A percentile compares a stretch with the other conserved stretches of the same genome.
These are phyloP conservation scores for Andrena fulva DNA, from an alignment of 2,888 invertebrate genomes.

Conservation along the genomic window DNA sequence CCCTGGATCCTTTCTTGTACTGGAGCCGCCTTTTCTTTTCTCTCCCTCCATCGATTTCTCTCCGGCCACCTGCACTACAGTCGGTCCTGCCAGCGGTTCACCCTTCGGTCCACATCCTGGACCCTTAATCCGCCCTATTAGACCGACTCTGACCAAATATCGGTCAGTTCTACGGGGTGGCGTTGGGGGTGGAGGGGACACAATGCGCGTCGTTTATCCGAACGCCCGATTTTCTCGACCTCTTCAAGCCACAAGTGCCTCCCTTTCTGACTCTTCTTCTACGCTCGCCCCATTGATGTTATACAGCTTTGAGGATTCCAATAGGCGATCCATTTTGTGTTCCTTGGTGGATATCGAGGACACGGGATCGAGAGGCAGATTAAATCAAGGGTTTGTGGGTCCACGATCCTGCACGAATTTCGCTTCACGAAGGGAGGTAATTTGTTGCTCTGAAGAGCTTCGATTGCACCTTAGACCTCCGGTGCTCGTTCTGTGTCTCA, in stretches of 20 bases:
- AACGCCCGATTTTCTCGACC: constrained; percentile 63
- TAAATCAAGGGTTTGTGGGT: constrained; percentile 13
- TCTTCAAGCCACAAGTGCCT: constrained; percentile 55
- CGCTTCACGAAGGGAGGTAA: not conserved
- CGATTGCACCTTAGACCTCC: not conserved
- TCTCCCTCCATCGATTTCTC: constrained; percentile 56
- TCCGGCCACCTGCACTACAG: constrained; percentile 49
- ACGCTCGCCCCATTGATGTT: constrained; percentile 31
- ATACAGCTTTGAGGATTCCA: constrained; percentile 37
- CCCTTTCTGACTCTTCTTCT: constrained; percentile 23
- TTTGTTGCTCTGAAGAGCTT: not conserved
- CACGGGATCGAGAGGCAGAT: constrained; percentile 31
- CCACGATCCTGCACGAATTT: constrained; percentile 25
- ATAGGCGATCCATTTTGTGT: constrained; percentile 19
- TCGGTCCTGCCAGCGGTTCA: constrained; percentile 37
- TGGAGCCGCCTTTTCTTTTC: constrained; percentile 55
- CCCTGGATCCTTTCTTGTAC: constrained; percentile 61
- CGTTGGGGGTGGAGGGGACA: constrained; percentile 22
- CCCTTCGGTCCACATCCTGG: constrained; percentile 51
- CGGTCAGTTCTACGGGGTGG: constrained; percentile 65
- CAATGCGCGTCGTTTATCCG: constrained; percentile 68
- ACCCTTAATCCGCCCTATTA: constrained; percentile 69
- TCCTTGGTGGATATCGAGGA: constrained; percentile 7
- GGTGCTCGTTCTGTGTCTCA: too few species aligned
- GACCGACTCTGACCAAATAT: constrained; percentile 66